Conservation (phyloP, 2,113 vertebrate species). For the Psophia crepitans region DNA sequence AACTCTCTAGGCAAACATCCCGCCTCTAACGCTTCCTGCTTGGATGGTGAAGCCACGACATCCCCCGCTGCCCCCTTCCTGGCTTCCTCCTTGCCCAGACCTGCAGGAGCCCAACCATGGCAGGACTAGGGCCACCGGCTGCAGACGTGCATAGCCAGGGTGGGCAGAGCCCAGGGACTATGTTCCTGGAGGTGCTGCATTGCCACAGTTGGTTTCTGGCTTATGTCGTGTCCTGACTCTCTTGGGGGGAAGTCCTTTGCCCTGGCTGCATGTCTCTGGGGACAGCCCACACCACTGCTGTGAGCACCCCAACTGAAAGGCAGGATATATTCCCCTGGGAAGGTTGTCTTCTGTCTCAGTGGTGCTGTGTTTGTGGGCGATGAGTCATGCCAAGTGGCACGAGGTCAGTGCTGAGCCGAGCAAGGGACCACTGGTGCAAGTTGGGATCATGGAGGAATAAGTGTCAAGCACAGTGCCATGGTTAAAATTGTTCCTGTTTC, state of each 20-base stretch:
- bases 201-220: background rate
- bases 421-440: background rate
- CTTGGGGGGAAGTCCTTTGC: background rate
- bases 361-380: background rate
- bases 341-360: background rate
- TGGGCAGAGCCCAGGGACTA: background rate
- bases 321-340: background rate
- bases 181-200: background rate
- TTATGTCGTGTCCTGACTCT: background rate
- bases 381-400: background rate
- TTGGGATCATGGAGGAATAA: background rate
- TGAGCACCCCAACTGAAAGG: background rate
- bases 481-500: background rate
- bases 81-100: background rate
- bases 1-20: slow-evolving; percentile 71
- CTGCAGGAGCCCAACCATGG: background rate
- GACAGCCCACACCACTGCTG: background rate
- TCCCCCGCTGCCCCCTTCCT: background rate
- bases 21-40: slow-evolving; percentile 64
- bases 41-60: background rate
- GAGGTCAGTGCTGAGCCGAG: background rate
- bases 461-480: background rate
- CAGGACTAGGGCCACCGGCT: background rate
- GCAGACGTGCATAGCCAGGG: background rate
- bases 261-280: background rate